Conservation (phyloP, 2,113 vertebrate genomes). For the Cacatua alba region DNA sequence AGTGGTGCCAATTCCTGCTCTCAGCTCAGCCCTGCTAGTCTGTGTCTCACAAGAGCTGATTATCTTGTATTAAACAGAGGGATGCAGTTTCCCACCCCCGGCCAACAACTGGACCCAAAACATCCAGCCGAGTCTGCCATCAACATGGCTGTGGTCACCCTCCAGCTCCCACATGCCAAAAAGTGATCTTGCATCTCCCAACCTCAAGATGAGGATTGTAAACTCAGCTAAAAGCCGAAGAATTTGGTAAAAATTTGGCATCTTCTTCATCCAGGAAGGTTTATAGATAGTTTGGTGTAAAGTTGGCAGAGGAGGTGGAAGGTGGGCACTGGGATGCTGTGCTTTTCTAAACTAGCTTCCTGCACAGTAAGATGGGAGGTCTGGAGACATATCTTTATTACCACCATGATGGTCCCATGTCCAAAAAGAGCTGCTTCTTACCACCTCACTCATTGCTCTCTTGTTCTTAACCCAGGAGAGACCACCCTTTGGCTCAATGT, state of each 20-base stretch:
- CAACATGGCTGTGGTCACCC: accelerated
- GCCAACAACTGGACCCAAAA: accelerated
- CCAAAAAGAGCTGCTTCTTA: neutral
- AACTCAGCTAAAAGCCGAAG: accelerated
- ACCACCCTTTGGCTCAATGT: neutral
- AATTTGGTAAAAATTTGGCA: neutral
- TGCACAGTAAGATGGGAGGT: neutral
- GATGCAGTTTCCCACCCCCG: accelerated
- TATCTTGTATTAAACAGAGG: neutral
- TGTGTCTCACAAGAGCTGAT: neutral
- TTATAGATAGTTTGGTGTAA: accelerated
- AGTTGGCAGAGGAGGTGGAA: neutral
- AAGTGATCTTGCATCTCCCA: neutral
- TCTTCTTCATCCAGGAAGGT: neutral
- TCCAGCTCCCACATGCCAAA: accelerated
- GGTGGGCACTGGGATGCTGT: neutral
- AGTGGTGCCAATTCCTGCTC: neutral
- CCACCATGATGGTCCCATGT: neutral
- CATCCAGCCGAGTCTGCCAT: neutral
- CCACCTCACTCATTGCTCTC: neutral
- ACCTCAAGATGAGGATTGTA: accelerated
- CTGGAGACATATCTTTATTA: neutral
- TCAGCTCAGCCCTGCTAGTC: neutral
- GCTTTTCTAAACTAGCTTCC: neutral
- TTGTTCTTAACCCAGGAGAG: neutral